Evolutionary conservation across 2,888 invertebrate genomes (phyloP), one percentile per base, ranked within the genome.

Genomic region (Azorinus chamasolen): DNA sequence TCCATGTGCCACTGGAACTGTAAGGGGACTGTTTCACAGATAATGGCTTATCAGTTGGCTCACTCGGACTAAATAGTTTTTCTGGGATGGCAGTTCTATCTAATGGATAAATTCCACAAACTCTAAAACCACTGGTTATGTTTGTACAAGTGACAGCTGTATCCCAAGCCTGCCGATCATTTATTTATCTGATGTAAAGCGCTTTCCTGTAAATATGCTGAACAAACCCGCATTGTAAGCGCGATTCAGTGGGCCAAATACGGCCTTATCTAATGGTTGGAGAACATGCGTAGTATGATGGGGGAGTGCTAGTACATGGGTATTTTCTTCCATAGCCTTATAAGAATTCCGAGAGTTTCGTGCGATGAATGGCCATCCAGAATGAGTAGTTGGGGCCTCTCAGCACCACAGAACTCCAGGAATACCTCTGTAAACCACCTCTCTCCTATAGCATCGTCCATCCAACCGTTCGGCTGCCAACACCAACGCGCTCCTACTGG

Each of bases 381-480:
- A 24, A 87, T 71, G 0, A 85, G 59, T 1, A 88, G 69, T 41
- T 84, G 85, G 4, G 87, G 84, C n/a, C 87, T 62, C 41, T 72
- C 66, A 10, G 69, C 43, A 18, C 84, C 83, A 66, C 85, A 86
- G 70, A 79, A 22, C 5, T 57, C 16, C 4, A 85, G 57, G 46
- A 84, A 88, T 0, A 85, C 64, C 0, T 79, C 62, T 14, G 43
- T 27, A 57, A 86, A 86, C 86, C 85, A 87, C 27, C 70, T 46
- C 14, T 76, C 71, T 3, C 84, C 78, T 0, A 88, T 27, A 2
- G 51, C 53, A 27, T 85, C 79, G 5, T 65, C 59, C 83, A 87
- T 88, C 83, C 86, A 86, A 1, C 83, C 83, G 25, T 83, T 85
- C 10, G 32, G 24, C 48, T 86, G 84, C 45, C 37, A 83, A 6